Evolutionary conservation across 2,888 invertebrate species (phyloP).

Genomic region (Laspeyria flexula): DNA sequence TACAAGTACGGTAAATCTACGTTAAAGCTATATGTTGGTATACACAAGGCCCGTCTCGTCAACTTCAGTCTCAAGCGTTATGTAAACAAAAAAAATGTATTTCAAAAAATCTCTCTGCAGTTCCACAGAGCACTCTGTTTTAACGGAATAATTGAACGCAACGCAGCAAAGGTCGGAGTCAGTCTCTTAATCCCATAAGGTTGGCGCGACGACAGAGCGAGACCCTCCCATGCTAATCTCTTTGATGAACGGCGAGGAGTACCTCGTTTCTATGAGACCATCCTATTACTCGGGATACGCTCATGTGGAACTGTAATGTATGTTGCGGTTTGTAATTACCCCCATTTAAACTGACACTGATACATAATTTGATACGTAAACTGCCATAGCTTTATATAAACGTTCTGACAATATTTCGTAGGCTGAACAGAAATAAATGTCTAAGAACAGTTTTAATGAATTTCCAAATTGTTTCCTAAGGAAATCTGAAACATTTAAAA

Average conservation of each 20-base stretch:
- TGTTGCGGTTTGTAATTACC: constrained; percentile 35
- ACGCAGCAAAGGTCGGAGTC: constrained; percentile 47
- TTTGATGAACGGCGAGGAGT: constrained; percentile 55
- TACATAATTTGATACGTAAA: constrained; percentile 19
- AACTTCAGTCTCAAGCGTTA: not conserved
- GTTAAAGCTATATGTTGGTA: not conserved
- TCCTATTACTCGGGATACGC: constrained; percentile 39
- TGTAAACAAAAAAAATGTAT: constrained; percentile 4
- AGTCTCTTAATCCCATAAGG: constrained; percentile 59
- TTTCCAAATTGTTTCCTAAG: no score
- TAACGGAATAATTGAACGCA: constrained; percentile 54
- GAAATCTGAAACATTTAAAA: no score
- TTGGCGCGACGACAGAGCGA: constrained; percentile 48
- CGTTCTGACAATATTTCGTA: not conserved
- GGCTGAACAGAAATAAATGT: no score
- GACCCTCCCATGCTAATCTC: constrained; percentile 53
- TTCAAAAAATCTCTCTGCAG: constrained; percentile 15
- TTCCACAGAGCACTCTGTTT: constrained; percentile 37
- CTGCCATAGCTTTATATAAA: constrained; percentile 20
- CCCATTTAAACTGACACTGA: constrained; percentile 24
- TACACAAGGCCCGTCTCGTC: not conserved
- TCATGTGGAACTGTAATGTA: constrained; percentile 21
- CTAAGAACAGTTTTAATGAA: no score
- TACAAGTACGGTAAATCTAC: not conserved
- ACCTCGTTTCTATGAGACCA: constrained; percentile 38